These are phyloP conservation scores for Sebastes oblongus DNA, from an alignment of 2,797 vertebrate species.

Conservation along the genomic window DNA sequence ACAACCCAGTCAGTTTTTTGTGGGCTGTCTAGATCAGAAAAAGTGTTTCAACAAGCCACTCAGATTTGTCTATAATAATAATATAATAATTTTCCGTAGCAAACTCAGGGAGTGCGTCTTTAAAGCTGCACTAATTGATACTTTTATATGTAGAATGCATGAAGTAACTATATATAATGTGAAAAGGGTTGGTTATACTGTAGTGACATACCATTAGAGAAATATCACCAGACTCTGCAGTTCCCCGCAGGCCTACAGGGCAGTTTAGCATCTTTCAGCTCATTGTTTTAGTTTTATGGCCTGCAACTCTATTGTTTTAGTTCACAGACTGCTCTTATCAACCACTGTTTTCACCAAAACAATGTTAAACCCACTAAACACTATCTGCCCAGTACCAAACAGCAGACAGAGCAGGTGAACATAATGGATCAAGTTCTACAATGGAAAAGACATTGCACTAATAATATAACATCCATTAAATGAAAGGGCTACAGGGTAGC, in stretches of 20 bases:
- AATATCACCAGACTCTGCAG: neutral
- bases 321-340: neutral
- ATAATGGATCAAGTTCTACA: neutral
- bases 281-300: neutral
- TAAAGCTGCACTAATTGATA: neutral
- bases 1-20: neutral
- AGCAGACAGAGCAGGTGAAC: neutral
- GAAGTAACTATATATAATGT: neutral
- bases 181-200: too few species aligned
- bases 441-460: neutral
- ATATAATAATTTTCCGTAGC: neutral
- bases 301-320: neutral
- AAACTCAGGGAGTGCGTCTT: neutral
- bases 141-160: neutral
- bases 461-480: neutral
- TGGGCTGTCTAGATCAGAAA: neutral
- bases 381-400: neutral
- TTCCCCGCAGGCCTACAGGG: neutral
- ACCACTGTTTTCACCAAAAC: neutral
- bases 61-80: neutral
- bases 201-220: neutral
- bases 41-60: neutral
- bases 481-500: neutral
- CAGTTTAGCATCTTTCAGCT: constrained; percentile 14
- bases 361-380: neutral